Conservation (phyloP, 1,140 invertebrate genomes). For the Pollicipes pollicipes region DNA sequence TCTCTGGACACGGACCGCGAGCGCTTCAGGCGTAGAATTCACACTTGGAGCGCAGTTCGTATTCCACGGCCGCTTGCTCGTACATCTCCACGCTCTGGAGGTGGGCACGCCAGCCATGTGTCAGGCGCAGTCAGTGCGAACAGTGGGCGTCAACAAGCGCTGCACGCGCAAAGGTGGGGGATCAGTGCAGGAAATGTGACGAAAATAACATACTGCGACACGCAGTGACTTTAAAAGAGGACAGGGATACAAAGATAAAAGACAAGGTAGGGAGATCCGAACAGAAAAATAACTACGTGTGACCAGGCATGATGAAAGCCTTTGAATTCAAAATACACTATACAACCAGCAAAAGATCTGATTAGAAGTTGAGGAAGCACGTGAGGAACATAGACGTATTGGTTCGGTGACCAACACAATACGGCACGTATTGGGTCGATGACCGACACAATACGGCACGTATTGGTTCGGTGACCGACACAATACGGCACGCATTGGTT, state of each 20-base stretch:
- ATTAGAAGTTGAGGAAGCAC: too few species aligned
- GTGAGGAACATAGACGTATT: too few species aligned
- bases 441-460: too few species aligned
- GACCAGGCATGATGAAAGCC: too few species aligned
- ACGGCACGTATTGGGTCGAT: too few species aligned
- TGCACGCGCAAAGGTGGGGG: neutral
- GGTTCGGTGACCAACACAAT: too few species aligned
- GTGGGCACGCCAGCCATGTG: neutral
- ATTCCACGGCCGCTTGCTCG: neutral
- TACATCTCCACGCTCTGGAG: neutral
- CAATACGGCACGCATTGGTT: too few species aligned
- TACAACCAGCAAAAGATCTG: too few species aligned
- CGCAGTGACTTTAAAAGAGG: neutral
- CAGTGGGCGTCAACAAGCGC: neutral
- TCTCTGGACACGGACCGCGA: too few species aligned
- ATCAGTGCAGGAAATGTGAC: neutral
- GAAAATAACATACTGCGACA: neutral
- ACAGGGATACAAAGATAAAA: neutral
- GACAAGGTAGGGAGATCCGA: neutral
- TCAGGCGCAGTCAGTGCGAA: neutral
- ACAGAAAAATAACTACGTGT: too few species aligned
- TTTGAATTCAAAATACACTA: too few species aligned
- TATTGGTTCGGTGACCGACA: too few species aligned
- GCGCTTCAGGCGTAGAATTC: conserved; percentile 6
- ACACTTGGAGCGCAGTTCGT: neutral